Base-by-base conservation (phyloP, 2,888 invertebrate genomes). In the Drosophila ezoana region DNA sequence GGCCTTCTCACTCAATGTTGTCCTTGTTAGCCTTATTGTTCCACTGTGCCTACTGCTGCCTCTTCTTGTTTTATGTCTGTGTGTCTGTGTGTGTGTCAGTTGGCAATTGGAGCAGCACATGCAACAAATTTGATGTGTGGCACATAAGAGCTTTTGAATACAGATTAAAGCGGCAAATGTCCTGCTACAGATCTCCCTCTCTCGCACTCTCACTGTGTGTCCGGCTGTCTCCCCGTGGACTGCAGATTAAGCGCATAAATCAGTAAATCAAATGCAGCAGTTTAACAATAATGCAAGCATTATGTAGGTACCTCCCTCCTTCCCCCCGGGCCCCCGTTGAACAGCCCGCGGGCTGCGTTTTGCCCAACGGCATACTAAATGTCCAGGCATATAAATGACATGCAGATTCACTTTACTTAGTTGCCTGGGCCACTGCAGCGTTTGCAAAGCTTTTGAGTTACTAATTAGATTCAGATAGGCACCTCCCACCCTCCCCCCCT, bases 361-460 rank as follows among this genome's bases (percentile, higher is more conserved):
- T 23, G 45, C 6, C 58, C n/a, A 41, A 16, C 38, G 28, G 49
- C 49, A 72, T 63, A 80, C 58, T 66, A 75, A 80, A 77, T 79
- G 82, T 80, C 83, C 82, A 65, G 74, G 62, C 79, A 79, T 72
- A 72, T 77, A 75, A 82, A 85, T 85, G 85, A 85, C 68, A 81
- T 79, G 79, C 82, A 79, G 82, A 71, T 82, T 79, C 85, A 81
- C 81, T 81, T 83, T 76, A 66, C 69, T 70, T 64, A 72, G 67
- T 69, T 67, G 68, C 57, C 44, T 32, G 54, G 41, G 47, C 33
- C 10, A 9, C 51, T 49, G 64, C 51, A 64, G 74, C 72, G 53
- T 52, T 72, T 61, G 72, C 70, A 67, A 76, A 64, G 83, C 86
- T 86, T 85, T 86, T 74, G 72, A 83, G 73, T 72, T 68, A 79